phyloP scores from a whole-genome alignment of 2,888 invertebrate genomes.

The Parapristionchus giblindavisi region DNA sequence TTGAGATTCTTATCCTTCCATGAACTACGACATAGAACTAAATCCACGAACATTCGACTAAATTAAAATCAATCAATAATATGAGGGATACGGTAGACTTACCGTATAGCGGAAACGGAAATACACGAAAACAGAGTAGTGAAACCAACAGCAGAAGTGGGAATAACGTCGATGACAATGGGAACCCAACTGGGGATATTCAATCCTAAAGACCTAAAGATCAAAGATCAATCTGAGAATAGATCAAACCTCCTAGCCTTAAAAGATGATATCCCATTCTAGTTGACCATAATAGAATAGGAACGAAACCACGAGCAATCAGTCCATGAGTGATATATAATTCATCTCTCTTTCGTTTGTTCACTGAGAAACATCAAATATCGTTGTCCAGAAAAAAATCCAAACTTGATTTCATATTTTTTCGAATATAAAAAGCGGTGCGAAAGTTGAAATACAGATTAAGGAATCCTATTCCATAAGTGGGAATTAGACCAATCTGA shows the following conservation, averaged over 20 bases:
- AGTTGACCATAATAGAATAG: neutral
- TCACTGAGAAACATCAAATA: neutral
- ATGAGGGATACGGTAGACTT: neutral
- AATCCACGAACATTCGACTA: neutral
- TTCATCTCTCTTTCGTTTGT: neutral
- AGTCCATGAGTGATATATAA: neutral
- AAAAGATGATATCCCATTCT: neutral
- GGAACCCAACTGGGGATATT: neutral
- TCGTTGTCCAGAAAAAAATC: too few relatives aligned
- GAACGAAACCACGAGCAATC: neutral
- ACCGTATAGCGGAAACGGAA: neutral
- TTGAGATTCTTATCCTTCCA: neutral
- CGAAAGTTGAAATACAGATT: neutral
- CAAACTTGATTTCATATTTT: neutral
- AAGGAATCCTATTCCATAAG: neutral
- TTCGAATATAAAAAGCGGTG: neutral
- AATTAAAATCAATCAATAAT: neutral
- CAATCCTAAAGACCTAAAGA: neutral
- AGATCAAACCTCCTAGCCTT: too few relatives aligned
- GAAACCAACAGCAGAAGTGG: neutral
- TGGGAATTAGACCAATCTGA: constrained; percentile 8
- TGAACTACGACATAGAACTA: neutral
- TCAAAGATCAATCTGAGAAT: neutral
- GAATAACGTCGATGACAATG: neutral
- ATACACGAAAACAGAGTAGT: constrained; percentile 4